phyloP scores from a whole-genome alignment of 2,888 invertebrate genomes.

The Epistrophella euchroma region DNA sequence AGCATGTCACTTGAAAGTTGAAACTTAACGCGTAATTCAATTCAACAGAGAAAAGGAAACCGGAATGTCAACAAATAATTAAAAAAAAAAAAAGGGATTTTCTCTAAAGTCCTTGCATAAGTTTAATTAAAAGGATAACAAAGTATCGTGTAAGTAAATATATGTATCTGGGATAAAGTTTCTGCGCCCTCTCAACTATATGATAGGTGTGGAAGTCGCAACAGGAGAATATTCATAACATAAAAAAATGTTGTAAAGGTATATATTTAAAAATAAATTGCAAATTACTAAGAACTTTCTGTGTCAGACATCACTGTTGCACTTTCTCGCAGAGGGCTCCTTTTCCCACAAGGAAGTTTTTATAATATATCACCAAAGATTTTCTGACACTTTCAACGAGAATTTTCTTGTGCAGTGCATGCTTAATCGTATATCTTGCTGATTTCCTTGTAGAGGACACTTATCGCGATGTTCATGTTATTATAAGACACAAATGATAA shows the following conservation, averaged over 20 bases:
- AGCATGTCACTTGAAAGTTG: constrained; percentile 30
- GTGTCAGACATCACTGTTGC: neutral
- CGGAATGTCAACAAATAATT: constrained; percentile 9
- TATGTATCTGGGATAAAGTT: neutral
- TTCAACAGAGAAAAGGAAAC: constrained; percentile 9
- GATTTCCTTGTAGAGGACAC: neutral
- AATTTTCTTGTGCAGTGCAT: neutral
- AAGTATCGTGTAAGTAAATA: neutral
- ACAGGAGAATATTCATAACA: constrained; percentile 19
- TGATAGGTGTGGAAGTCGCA: constrained; percentile 18
- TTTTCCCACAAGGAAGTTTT: neutral
- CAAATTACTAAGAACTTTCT: constrained; percentile 19
- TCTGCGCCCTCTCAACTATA: neutral
- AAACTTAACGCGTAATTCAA: constrained; percentile 22
- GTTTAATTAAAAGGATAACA: constrained; percentile 31
- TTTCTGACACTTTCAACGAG: constrained; percentile 17
- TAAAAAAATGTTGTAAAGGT: neutral
- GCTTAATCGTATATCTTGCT: neutral
- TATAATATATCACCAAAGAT: constrained; percentile 21
- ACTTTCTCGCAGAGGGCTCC: neutral
- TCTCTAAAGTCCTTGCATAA: constrained; percentile 10
- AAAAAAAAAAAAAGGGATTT: constrained; percentile 22
- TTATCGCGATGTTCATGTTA: constrained; percentile 1
- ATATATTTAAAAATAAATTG: neutral
- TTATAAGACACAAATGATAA: constrained; percentile 19